Base-by-base conservation (phyloP, 2,888 invertebrate species). In the Oscheius onirici region DNA sequence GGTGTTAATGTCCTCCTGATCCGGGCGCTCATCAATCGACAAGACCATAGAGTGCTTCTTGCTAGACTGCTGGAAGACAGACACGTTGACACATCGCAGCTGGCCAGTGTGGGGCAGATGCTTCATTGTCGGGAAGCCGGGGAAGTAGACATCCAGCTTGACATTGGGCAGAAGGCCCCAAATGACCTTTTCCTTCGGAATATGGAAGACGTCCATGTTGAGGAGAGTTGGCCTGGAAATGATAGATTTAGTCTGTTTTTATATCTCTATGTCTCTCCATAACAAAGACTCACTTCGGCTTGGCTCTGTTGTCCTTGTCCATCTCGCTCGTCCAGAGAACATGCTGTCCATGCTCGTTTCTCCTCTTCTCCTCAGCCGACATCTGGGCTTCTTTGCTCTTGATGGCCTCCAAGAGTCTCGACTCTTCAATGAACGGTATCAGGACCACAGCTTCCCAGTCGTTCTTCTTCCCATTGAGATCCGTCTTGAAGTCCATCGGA, bases 361-460 rank as follows among this genome's bases (percentile, higher is more conserved):
- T 90, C 28, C 89, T 89, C 2, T 88, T 89, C 88, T 95, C 95
- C 63, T 92, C 92, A 0, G 89, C 88, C 0, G 92, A 92, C 34
- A 96, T 89, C 67, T 91, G 87, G 15, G 89, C 87, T 11, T 58
- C 76, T 54, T 79, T 79, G 11, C 58, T 51, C 8, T 69, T 41
- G 15, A 83, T 81, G 2, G 94, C 93, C 54, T 91, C 90, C 24
- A 94, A 87, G n/a, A 94, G 90, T 66, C 91, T 90, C 34, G 90
- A 88, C 90, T 95, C 94, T 82, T 95, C 92, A 83, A 96, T 95
- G 83, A 96, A 95, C 0, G 95, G 95, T 86, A 96, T 93, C 1
- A 95, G 90, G 1, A 95, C 94, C 0, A 96, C 93, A 0, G 95
- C 95, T 88, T 96, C 97, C 97, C 97, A 97, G 79, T 95, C 95